Conservation (phyloP, 2,797 vertebrate genomes). For the Premnoplex brunnescens region DNA sequence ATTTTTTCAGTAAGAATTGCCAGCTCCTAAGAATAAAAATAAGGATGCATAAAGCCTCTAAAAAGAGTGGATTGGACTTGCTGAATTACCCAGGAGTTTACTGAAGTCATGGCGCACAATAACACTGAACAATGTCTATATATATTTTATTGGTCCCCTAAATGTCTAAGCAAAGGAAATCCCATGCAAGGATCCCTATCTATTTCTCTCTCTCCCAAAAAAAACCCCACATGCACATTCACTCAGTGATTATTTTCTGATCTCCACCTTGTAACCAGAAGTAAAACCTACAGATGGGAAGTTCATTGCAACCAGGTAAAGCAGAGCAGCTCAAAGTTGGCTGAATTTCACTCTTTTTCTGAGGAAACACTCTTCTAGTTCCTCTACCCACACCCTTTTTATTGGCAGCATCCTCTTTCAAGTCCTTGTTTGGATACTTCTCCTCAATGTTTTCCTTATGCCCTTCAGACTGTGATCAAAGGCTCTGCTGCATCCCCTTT, state of each 20-base stretch:
- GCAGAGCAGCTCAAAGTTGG: neutral
- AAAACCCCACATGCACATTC: neutral
- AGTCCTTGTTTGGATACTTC: neutral
- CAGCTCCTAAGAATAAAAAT: neutral
- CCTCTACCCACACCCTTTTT: neutral
- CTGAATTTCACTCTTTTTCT: neutral
- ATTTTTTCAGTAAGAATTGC: neutral
- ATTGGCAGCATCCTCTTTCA: neutral
- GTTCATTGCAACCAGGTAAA: neutral
- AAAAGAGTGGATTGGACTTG: neutral
- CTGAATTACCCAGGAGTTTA: neutral
- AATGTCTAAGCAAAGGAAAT: neutral
- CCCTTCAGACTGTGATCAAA: conserved; percentile 9
- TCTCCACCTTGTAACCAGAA: neutral
- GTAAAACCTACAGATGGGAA: neutral
- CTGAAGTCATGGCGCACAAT: neutral
- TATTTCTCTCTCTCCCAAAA: neutral
- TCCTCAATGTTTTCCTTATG: neutral
- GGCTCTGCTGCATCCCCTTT: neutral
- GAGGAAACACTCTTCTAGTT: neutral
- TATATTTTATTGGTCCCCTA: neutral
- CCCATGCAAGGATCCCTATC: neutral
- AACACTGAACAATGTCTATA: neutral
- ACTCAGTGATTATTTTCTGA: neutral
- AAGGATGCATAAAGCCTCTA: neutral